A percentile compares a stretch with the other conserved stretches of the same genome.
Conservation (phyloP, 64 coral and sea anemone species). For the Stylophora pistillata region DNA sequence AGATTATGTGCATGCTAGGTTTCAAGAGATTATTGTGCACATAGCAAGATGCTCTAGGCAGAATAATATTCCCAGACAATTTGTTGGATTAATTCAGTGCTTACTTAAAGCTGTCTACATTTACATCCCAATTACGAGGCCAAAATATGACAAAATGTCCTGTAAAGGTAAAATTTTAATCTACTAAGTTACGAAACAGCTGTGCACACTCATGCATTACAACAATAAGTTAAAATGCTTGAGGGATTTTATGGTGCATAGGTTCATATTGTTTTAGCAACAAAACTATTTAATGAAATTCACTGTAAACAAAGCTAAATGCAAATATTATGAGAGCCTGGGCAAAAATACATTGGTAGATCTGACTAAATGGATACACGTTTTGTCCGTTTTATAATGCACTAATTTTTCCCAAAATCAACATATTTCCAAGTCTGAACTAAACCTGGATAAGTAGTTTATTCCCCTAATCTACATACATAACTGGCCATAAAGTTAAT, state of each 20-base stretch:
- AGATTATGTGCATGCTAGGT: too few relatives aligned
- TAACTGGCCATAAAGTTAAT: neutral
- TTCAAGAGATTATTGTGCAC: too few relatives aligned
- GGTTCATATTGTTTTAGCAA: slow-evolving; percentile 22
- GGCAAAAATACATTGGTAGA: neutral
- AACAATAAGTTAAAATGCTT: slow-evolving; percentile 2
- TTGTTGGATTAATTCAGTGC: too few relatives aligned
- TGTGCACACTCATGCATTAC: neutral
- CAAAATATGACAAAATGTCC: too few relatives aligned
- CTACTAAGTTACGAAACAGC: neutral
- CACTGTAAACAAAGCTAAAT: neutral
- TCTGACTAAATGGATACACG: neutral
- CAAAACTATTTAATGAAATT: slow-evolving; percentile 20
- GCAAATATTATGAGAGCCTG: slow-evolving; percentile 24
- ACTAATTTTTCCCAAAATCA: slow-evolving; percentile 13
- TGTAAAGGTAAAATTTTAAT: neutral
- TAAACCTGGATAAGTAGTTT: neutral
- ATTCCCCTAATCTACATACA: neutral
- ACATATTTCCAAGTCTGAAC: neutral
- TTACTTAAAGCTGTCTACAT: too few relatives aligned
- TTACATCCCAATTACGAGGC: too few relatives aligned
- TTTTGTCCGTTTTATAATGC: neutral
- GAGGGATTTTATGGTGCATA: neutral
- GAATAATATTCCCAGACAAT: too few relatives aligned
- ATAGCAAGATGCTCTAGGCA: too few relatives aligned